These are phyloP conservation scores for Phallusia fumigata DNA, from an alignment of 23 tunicate genomes.

Conservation along the genomic window DNA sequence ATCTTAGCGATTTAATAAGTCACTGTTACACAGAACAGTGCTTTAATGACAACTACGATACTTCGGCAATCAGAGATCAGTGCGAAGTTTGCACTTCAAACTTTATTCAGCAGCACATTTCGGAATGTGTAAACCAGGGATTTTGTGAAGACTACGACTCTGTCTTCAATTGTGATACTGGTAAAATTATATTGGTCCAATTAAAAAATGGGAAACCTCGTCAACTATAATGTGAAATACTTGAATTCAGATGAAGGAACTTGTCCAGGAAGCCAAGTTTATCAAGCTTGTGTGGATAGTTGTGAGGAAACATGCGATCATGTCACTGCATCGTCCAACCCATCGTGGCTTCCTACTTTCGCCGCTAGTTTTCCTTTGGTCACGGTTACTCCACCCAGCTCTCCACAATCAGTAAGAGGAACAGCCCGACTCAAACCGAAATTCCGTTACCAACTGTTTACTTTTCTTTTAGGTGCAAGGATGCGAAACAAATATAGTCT, in stretches of 20 bases:
- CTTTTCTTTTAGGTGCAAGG: too few species aligned
- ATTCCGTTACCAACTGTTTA: too few species aligned
- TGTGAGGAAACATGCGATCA: conserved; percentile 10
- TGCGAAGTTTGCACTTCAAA: conserved; percentile 6
- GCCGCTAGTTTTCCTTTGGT: too few species aligned
- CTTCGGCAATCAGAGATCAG: conserved; percentile 8
- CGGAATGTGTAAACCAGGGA: conserved; percentile 4
- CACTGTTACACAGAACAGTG: neutral
- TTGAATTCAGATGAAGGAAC: neutral
- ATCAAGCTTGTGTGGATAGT: conserved; percentile 5
- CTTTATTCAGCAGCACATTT: conserved; percentile 23
- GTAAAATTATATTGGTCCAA: neutral
- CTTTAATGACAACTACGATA: neutral
- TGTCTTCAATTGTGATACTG: neutral
- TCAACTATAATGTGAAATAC: neutral
- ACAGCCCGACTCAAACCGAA: too few species aligned
- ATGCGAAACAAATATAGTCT: neutral
- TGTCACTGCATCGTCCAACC: neutral
- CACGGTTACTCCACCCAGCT: too few species aligned
- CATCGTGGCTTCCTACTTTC: neutral
- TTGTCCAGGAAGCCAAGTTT: conserved; percentile 12
- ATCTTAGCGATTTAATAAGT: neutral
- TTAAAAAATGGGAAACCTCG: neutral
- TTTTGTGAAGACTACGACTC: neutral
- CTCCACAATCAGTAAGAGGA: too few species aligned